These are phyloP conservation scores for Iselma pallidipennis DNA, from an alignment of 2,888 invertebrate species.

Conservation along the genomic window DNA sequence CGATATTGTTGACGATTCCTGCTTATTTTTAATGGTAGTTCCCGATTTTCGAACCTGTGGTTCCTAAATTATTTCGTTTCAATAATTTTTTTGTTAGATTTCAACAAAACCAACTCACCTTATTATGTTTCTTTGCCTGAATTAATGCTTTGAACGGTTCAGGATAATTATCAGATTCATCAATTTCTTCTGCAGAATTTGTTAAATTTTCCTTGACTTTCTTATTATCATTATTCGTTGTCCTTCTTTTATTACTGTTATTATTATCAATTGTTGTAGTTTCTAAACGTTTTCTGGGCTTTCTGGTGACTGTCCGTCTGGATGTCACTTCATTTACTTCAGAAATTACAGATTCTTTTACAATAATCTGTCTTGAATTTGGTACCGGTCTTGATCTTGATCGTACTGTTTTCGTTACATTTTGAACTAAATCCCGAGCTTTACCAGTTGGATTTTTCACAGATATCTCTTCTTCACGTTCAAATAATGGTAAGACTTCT, in stretches of 20 bases:
- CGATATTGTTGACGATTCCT: neutral
- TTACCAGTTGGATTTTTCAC: constrained; percentile 28
- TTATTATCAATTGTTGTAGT: constrained; percentile 15
- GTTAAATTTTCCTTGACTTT: constrained; percentile 28
- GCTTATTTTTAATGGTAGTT: neutral
- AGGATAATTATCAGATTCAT: constrained; percentile 67
- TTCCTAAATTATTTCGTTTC: neutral
- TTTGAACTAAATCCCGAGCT: constrained; percentile 39
- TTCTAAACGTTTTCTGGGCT: constrained; percentile 9
- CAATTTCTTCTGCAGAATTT: constrained; percentile 60
- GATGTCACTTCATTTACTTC: constrained; percentile 50
- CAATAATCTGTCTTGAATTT: constrained; percentile 24
- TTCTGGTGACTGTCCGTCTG: constrained; percentile 43
- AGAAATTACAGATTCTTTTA: constrained; percentile 47
- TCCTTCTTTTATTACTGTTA: constrained; percentile 28
- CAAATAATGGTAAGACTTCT: constrained; percentile 53
- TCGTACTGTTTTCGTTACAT: constrained; percentile 32
- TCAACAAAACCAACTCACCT: constrained; percentile 35
- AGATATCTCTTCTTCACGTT: constrained; percentile 38
- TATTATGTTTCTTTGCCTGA: constrained; percentile 60
- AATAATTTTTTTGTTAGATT: neutral
- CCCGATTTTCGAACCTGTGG: neutral
- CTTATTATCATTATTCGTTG: constrained; percentile 12
- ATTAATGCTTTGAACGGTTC: constrained; percentile 68
- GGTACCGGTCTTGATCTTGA: constrained; percentile 15